A percentile compares a stretch with the other conserved stretches of the same genome.
Conservation (phyloP, 2,888 invertebrate species). For the Sussaba pulchella region DNA sequence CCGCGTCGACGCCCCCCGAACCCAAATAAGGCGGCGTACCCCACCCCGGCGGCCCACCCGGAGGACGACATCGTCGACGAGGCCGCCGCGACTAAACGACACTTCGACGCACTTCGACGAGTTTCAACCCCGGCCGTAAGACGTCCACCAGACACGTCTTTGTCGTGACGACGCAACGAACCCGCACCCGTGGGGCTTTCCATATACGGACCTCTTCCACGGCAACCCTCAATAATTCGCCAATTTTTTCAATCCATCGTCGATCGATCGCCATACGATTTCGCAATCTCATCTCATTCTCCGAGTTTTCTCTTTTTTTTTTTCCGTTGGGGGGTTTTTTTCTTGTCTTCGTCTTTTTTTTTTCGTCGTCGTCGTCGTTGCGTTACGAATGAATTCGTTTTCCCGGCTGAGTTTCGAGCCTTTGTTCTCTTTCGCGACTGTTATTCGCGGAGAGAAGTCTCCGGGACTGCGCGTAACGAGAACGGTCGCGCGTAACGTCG, state of each 20-base stretch:
- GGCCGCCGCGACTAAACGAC: conserved; percentile 16
- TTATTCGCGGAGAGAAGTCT: too few species aligned
- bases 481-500: too few species aligned
- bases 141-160: conserved; percentile 32
- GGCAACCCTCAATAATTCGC: neutral
- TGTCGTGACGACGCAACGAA: conserved; percentile 40
- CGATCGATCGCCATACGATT: neutral
- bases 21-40: conserved; percentile 81
- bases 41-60: conserved; percentile 74
- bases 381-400: neutral
- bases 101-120: conserved; percentile 40
- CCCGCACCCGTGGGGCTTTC: conserved; percentile 16
- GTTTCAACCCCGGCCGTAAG: conserved; percentile 55
- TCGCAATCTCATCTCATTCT: neutral
- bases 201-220: conserved; percentile 44
- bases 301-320: too few species aligned
- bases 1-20: conserved; percentile 78
- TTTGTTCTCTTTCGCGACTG: neutral
- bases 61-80: conserved; percentile 51
- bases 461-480: too few species aligned
- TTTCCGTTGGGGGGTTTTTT: too few species aligned
- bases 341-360: too few species aligned
- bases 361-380: neutral
- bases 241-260: conserved; percentile 2
- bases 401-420: neutral